Conservation (phyloP, 2,113 vertebrate genomes). For the Anhinga anhinga region DNA sequence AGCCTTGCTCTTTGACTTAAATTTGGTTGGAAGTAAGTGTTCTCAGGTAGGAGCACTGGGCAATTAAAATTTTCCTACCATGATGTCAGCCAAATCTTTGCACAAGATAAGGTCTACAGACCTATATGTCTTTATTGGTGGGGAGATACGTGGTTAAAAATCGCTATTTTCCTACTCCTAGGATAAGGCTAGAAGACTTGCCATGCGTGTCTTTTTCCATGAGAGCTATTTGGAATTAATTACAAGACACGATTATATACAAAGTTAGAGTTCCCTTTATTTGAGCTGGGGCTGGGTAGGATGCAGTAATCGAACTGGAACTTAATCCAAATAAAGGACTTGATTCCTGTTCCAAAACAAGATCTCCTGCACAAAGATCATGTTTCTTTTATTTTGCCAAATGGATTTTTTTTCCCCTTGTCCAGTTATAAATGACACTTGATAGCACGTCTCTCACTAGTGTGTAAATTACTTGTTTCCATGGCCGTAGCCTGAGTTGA, state of each 20-base stretch:
- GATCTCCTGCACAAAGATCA: neutral
- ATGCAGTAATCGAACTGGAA: neutral
- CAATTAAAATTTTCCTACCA: fast-evolving
- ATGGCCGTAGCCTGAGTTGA: neutral
- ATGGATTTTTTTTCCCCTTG: neutral
- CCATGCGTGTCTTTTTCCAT: neutral
- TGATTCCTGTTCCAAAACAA: neutral
- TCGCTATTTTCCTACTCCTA: neutral
- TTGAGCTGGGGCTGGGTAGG: neutral
- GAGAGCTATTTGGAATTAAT: neutral
- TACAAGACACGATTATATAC: neutral
- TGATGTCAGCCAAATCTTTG: neutral
- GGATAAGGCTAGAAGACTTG: neutral
- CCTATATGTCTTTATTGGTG: neutral
- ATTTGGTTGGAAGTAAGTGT: neutral
- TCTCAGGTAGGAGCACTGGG: neutral
- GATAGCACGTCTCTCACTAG: neutral
- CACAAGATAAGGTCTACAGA: neutral
- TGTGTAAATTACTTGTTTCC: neutral
- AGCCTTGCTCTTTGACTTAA: neutral
- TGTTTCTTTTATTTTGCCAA: constrained; percentile 18
- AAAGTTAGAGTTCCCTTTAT: neutral
- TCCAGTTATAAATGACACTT: neutral
- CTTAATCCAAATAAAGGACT: neutral
- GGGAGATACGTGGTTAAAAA: neutral